phyloP scores from a whole-genome alignment of 2,113 vertebrate species.

The Cricetomys ansorgei region DNA sequence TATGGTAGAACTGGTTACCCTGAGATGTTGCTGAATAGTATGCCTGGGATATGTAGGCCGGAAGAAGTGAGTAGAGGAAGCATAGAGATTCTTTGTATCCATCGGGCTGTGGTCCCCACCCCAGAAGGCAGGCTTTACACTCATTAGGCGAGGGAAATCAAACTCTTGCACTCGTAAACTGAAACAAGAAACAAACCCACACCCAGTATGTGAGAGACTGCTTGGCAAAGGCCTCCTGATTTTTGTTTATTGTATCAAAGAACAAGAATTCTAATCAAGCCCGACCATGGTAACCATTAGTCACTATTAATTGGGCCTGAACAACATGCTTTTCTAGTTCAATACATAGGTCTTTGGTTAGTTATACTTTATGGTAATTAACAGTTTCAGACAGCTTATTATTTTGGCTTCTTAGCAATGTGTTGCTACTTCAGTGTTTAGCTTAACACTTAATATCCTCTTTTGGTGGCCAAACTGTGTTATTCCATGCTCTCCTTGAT shows the following conservation, averaged over 20 bases:
- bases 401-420: conserved; percentile 42
- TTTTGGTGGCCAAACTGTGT: neutral
- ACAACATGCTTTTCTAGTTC: conserved; percentile 35
- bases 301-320: conserved; percentile 72
- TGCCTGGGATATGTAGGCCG: neutral
- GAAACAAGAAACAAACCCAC: neutral
- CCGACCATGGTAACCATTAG: conserved; percentile 1
- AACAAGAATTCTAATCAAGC: conserved; percentile 51
- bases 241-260: conserved; percentile 60
- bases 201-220: conserved; percentile 53
- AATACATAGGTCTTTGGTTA: conserved; percentile 39
- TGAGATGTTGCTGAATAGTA: neutral
- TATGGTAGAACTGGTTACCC: accelerated
- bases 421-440: conserved; percentile 69
- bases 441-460: conserved; percentile 68
- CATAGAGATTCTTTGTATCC: neutral
- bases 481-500: neutral
- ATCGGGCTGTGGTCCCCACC: neutral
- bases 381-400: conserved; percentile 51
- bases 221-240: conserved; percentile 62
- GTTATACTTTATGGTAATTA: conserved; percentile 59
- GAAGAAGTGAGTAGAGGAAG: neutral
- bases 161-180: neutral
- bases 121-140: neutral
- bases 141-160: neutral